Evolutionary conservation across 2,113 vertebrate species (phyloP), one percentile per base, ranked within the genome.

Genomic region (Seriola aureovittata): DNA sequence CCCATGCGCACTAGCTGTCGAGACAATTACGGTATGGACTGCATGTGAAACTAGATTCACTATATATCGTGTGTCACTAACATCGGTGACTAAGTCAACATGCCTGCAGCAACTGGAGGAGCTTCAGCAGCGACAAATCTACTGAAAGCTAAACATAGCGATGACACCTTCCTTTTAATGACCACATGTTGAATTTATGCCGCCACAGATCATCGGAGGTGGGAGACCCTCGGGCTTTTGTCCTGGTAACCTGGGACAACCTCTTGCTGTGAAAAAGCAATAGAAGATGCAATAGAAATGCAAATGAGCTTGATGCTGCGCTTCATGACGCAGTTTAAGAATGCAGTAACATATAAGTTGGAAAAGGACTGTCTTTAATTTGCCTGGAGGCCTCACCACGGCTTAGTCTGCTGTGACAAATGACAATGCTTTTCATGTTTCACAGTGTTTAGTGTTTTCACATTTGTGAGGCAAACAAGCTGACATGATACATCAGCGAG

Each of bases 401-500:
- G 75, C 34, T 77, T 63, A 74, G 63, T 86, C 63, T 58, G 60
- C 80, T 40, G 59, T 74, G 75, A 85, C 64, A 82, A 76, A 86
- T 75, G 12, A n/a, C 78, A 74, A 79, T 12, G 36, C 54, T 52
- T 69, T 68, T 63, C 36, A 38, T 54, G n/a, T 60, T 85, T 58
- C 55, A 57, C 34, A 40, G 13, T 54, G 59, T 81, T 71, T 29
- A 48, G 38, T 54, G 42, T 64, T 88, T 68, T 75, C 64, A 34
- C n/a, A 52, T 69, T 55, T 17, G 38, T 5, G 9, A 66, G 60
- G 11, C 34, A 70, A 19, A 38, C 73, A 40, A 78, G 40, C 44
- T 6, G 46, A 71, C 46, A 10, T 29, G 40, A 81, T 73, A 32
- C 3, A 3, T 66, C 46, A n/a, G 38, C 71, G 17, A 32, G 59